A percentile compares a stretch with the other conserved stretches of the same genome.
These are phyloP conservation scores for Harpagifer antarcticus DNA, from an alignment of 2,797 vertebrate species.

Conservation along the genomic window DNA sequence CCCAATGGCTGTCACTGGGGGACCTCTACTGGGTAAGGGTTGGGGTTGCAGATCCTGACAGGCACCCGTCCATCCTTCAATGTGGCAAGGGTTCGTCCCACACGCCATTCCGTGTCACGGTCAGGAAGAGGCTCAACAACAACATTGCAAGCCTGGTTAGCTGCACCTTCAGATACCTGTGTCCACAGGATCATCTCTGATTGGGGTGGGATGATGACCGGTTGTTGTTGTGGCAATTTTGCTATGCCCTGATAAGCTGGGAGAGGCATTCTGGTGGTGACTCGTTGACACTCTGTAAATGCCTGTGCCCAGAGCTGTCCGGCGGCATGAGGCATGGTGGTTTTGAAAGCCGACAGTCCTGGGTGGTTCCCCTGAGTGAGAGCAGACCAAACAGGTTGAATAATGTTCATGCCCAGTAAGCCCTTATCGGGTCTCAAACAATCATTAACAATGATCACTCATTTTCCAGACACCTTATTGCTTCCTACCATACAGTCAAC, in stretches of 20 bases:
- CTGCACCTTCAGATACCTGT: too few species aligned
- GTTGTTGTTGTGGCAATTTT: conserved; percentile 1
- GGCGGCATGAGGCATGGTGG: background rate
- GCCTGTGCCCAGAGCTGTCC: background rate
- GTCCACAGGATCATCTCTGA: conserved; percentile 9
- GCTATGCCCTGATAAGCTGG: background rate
- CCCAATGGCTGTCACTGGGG: background rate
- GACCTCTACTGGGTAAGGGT: conserved; percentile 11
- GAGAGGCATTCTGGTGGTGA: background rate
- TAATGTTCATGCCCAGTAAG: conserved; percentile 32
- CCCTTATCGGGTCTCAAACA: conserved; percentile 15
- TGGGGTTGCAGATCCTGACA: conserved; percentile 14
- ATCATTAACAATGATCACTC: background rate
- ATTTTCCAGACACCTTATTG: conserved; percentile 2
- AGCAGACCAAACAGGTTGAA: conserved; percentile 14
- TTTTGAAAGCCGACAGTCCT: conserved; percentile 10
- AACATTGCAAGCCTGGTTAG: too few species aligned
- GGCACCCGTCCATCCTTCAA: background rate
- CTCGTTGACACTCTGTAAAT: background rate
- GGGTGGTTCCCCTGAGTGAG: conserved; percentile 23
- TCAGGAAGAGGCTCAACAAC: conserved; percentile 11
- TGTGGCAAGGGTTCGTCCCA: background rate
- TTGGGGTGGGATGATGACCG: conserved; percentile 4
- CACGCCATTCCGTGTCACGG: background rate
- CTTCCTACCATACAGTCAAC: conserved; percentile 20